Conservation (phyloP, 2,113 vertebrate species). For the Bettongia penicillata region DNA sequence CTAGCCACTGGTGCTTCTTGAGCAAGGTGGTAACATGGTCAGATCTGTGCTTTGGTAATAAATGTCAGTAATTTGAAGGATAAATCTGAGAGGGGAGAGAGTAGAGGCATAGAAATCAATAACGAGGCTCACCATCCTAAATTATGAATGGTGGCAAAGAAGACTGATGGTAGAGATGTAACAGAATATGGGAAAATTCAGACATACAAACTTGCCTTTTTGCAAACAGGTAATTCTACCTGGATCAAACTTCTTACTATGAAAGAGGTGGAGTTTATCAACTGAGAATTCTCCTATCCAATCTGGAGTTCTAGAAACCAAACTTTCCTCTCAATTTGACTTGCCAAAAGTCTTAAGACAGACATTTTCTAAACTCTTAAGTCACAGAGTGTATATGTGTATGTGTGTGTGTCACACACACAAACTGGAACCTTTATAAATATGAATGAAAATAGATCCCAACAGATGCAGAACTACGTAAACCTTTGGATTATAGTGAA, state of each 20-base stretch:
- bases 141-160: neutral
- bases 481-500: neutral
- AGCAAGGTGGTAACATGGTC: too few species aligned
- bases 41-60: too few species aligned
- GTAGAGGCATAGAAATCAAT: neutral
- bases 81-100: neutral
- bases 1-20: too few species aligned
- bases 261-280: constrained; percentile 7
- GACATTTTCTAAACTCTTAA: neutral
- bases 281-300: constrained; percentile 9
- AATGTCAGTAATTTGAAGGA: too few species aligned
- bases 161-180: too few species aligned
- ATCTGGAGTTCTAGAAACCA: constrained; percentile 30
- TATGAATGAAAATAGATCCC: neutral
- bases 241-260: neutral
- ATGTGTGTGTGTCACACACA: neutral
- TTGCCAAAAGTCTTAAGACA: constrained; percentile 48
- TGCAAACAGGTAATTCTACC: neutral
- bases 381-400: neutral
- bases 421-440: neutral
- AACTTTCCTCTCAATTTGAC: constrained; percentile 4
- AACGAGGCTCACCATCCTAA: neutral
- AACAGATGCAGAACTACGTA: neutral
- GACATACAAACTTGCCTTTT: neutral
- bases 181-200: neutral